Evolutionary conservation across 2,113 vertebrate species (phyloP), one percentile per base, ranked within the genome.

Genomic region (Hypocryptadius cinnamomeus): DNA sequence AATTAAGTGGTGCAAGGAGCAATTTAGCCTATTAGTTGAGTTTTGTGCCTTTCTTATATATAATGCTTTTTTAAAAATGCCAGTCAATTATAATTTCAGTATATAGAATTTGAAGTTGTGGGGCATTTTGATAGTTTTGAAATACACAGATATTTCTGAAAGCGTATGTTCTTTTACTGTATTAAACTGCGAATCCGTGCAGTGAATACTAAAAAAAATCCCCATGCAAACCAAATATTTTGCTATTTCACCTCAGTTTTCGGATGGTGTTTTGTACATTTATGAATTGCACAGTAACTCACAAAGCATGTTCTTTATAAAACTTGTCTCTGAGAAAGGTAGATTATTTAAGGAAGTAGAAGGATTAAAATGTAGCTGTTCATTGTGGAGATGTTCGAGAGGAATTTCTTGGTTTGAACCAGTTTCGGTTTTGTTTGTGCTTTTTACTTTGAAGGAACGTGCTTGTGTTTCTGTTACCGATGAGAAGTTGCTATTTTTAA

Each of bases 261-360:
- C 5, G 5, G 20, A 8, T 8, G 11, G 11, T 10, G 13, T 85
- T 94, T 77, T 86, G 59, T 31, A 19, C 2, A 0, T 61, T 48
- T 78, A 9, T 39, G 57, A 64, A 68, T 84, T 81, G 60, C 25
- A n/a, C 13, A 2, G 37, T 68, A 78, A 66, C 25, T 84, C n/a
- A 23, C 0, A 0, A 60, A 65, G 31, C n/a, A 1, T 15, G 10
- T 82, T 94, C n/a, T 87, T 79, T 0, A 0, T 81, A 47, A 33
- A 92, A 91, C 51, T 87, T 82, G 63, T 68, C 27, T 73, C 35
- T 74, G 56, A 78, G 76, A 78, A 56, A 72, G 81, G 48, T 44
- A 31, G 37, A 37, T 81, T 48, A 85, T 74, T 70, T 86, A 50
- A 73, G 79, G 56, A 85, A 76, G 64, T 74, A 30, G 61, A 59